A percentile compares a stretch with the other conserved stretches of the same genome.
Conservation (phyloP, 2,797 vertebrate species). For the Myoxocephalus aenaeus region DNA sequence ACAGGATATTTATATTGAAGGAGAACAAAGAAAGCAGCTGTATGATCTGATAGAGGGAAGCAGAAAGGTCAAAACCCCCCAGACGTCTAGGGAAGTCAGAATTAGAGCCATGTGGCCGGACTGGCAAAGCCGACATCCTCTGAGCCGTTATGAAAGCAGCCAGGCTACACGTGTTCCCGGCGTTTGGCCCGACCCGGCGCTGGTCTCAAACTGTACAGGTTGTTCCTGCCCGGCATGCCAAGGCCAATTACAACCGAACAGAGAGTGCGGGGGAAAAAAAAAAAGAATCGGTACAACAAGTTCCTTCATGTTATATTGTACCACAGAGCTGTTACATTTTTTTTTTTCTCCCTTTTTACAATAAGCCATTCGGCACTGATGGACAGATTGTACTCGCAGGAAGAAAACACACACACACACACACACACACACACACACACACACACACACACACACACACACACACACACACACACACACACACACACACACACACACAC, state of each 20-base stretch:
- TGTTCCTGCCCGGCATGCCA: conserved; percentile 35
- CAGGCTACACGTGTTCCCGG: conserved; percentile 32
- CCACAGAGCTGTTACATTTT: not conserved
- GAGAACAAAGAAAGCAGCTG: conserved; percentile 11
- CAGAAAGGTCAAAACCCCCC: not conserved
- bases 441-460: too few species aligned
- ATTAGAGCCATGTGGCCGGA: conserved; percentile 20
- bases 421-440: not conserved
- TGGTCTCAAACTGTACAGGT: conserved; percentile 48
- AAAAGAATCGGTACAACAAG: not conserved
- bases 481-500: conserved; percentile 11
- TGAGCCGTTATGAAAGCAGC: conserved; percentile 49
- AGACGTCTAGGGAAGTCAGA: conserved; percentile 6
- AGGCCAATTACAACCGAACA: conserved; percentile 8
- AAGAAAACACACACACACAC: conserved; percentile 3
- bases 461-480: conserved; percentile 1
- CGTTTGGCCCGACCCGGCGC: not conserved
- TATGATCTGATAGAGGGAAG: conserved; percentile 15
- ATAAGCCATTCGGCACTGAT: not conserved
- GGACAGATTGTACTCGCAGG: conserved; percentile 19
- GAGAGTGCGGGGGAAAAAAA: not conserved
- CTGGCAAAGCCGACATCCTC: conserved; percentile 30
- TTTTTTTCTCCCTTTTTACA: not conserved
- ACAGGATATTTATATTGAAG: conserved; percentile 21
- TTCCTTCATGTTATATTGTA: conserved; percentile 17